Conservation (phyloP, 2,113 vertebrate genomes). For the Crypturellus undulatus region DNA sequence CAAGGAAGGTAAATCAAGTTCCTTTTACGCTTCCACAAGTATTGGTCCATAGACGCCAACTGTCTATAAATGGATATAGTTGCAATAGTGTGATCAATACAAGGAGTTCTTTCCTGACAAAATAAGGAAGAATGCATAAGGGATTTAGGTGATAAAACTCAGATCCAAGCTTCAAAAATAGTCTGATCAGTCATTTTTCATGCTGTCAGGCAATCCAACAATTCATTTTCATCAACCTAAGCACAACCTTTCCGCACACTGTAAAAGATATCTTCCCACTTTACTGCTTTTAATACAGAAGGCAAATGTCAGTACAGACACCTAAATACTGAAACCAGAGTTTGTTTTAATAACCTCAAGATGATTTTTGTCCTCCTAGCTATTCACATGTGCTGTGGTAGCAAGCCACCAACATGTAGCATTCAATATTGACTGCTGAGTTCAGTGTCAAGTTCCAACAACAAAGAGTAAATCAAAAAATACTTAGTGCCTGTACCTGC, state of each 20-base stretch:
- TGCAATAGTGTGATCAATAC: neutral
- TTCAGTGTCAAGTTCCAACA: neutral
- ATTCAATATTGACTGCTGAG: neutral
- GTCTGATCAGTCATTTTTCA: neutral
- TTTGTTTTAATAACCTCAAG: neutral
- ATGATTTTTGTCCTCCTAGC: neutral
- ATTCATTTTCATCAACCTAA: neutral
- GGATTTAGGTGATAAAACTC: neutral
- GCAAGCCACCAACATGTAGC: neutral
- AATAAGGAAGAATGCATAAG: neutral
- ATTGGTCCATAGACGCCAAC: neutral
- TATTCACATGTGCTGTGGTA: neutral
- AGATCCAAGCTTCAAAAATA: neutral
- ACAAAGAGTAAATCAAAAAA: neutral
- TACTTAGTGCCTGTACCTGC: neutral
- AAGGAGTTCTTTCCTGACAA: neutral
- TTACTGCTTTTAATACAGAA: neutral
- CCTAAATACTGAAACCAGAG: neutral
- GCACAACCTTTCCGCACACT: neutral
- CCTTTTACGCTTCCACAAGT: neutral
- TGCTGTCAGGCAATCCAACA: neutral
- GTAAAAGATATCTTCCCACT: neutral
- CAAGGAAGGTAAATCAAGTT: neutral
- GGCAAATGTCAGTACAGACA: neutral
- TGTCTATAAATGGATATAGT: neutral